phyloP scores from a whole-genome alignment of 2,888 invertebrate genomes.

The Rhogogaster chlorosoma region DNA sequence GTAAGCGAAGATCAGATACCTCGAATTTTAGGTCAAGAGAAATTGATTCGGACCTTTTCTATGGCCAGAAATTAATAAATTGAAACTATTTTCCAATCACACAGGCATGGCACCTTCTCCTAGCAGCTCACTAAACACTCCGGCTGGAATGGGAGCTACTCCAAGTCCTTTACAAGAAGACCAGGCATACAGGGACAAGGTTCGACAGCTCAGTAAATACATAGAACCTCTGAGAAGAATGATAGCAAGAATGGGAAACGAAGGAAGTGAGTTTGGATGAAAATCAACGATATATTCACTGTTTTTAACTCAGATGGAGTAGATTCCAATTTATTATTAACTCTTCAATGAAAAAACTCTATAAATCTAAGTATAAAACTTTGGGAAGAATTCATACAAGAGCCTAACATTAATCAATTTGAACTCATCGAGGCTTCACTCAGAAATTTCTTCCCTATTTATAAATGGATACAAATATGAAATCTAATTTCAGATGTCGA shows the following conservation, averaged over 20 bases:
- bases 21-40: background rate
- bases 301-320: too few relatives aligned
- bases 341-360: too few relatives aligned
- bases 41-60: background rate
- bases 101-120: slow-evolving; percentile 88
- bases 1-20: slow-evolving; percentile 66
- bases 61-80: background rate
- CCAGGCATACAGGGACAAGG: slow-evolving; percentile 95
- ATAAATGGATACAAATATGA: slow-evolving; percentile 7
- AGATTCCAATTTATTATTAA: too few relatives aligned
- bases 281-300: too few relatives aligned
- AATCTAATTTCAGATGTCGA: slow-evolving; percentile 85
- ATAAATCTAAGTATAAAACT: background rate
- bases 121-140: slow-evolving; percentile 90
- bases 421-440: background rate
- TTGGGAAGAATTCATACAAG: background rate
- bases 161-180: slow-evolving; percentile 90
- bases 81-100: background rate
- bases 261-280: slow-evolving; percentile 79
- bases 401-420: too few relatives aligned
- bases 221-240: slow-evolving; percentile 95
- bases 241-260: slow-evolving; percentile 93
- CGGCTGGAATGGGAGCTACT: slow-evolving; percentile 80
- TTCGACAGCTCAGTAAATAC: slow-evolving; percentile 94
- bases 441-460: slow-evolving; percentile 31